These are phyloP conservation scores for Drosophila meridionalis DNA, from an alignment of 2,888 invertebrate genomes.

Conservation along the genomic window DNA sequence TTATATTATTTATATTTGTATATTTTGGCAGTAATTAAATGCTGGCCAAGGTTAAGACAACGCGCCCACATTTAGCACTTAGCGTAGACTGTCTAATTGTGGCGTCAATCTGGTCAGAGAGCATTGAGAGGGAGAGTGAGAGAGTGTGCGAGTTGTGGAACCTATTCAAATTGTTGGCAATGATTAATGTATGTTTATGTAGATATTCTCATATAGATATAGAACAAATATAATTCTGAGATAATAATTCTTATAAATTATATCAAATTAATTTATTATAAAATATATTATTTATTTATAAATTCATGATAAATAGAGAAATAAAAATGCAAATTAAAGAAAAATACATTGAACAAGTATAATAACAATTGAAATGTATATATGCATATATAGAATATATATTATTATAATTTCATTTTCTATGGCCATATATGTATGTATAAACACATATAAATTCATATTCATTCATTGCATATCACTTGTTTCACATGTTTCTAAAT, in stretches of 20 bases:
- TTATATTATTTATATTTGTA: background rate
- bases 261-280: no score
- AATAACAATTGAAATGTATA: no score
- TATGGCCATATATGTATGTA: background rate
- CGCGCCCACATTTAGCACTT: no score
- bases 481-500: background rate
- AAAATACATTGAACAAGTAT: no score
- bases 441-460: background rate
- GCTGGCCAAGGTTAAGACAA: background rate
- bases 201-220: background rate
- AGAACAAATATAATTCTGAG: no score
- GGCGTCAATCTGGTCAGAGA: background rate
- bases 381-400: no score
- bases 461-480: background rate
- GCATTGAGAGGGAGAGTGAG: no score
- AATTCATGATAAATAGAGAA: no score
- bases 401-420: background rate
- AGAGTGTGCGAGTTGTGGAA: background rate
- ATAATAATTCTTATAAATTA: no score
- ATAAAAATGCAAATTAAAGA: no score
- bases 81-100: background rate
- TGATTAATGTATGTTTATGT: background rate
- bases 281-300: no score
- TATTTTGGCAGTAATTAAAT: background rate
- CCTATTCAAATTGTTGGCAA: background rate